phyloP scores from a whole-genome alignment of 2,113 vertebrate species.

The Buteo buteo region DNA sequence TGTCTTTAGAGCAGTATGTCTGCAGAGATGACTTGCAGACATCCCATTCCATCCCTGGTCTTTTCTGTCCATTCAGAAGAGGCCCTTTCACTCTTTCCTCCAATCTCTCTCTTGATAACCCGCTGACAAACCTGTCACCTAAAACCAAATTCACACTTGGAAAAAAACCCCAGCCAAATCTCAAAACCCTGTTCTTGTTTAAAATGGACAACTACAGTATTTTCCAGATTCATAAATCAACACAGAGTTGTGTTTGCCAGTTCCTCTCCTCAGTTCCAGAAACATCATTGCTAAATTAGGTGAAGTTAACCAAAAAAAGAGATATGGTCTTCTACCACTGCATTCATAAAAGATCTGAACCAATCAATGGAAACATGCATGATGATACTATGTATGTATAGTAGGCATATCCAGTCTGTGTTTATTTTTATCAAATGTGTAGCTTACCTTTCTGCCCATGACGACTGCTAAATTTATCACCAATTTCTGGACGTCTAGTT shows the following conservation, averaged over 20 bases:
- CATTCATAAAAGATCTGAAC: background rate
- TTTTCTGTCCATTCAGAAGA: background rate
- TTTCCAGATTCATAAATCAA: background rate
- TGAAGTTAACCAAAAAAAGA: background rate
- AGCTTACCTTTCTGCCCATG: slow-evolving; percentile 95
- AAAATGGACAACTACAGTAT: background rate
- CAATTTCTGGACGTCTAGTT: slow-evolving; percentile 94
- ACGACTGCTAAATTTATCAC: slow-evolving; percentile 98
- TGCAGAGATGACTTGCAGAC: background rate
- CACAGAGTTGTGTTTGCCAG: background rate
- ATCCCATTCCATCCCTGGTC: background rate
- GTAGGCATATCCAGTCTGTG: background rate
- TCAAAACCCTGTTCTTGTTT: background rate
- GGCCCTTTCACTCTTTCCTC: background rate
- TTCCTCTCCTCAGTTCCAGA: background rate
- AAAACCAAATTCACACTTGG: background rate
- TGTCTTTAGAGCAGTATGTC: background rate
- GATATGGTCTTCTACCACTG: background rate
- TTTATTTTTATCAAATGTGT: background rate
- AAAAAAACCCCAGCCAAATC: background rate
- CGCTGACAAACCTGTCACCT: background rate
- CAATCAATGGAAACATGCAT: background rate
- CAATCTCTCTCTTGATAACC: background rate
- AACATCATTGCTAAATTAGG: background rate
- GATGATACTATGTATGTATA: background rate